These are phyloP conservation scores for Petrocephalus microphthalmus DNA, from an alignment of 2,113 vertebrate genomes.

Conservation along the genomic window DNA sequence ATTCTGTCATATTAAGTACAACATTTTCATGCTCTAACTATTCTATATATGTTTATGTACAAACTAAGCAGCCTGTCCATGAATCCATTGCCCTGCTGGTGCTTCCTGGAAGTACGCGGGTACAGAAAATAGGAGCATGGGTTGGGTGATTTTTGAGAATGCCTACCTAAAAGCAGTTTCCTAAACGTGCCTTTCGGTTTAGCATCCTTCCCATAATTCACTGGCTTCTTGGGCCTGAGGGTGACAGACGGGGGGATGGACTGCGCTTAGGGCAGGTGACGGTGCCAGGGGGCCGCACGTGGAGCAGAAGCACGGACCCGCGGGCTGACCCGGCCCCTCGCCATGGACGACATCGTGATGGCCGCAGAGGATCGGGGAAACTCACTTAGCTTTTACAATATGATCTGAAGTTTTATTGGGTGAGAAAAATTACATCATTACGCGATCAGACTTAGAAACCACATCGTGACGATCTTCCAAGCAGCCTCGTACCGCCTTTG, in stretches of 20 bases:
- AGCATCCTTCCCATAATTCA: neutral
- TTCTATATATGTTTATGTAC: neutral
- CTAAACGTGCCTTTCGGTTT: neutral
- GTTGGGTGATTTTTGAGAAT: neutral
- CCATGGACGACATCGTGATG: neutral
- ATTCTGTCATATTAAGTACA: neutral
- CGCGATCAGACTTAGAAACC: conserved; percentile 61
- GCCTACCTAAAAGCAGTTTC: neutral
- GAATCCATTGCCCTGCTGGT: neutral
- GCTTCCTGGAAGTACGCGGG: neutral
- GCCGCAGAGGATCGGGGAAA: neutral
- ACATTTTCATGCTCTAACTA: neutral
- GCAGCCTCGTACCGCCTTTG: conserved; percentile 43
- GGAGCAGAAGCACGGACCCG: neutral
- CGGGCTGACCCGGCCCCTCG: neutral
- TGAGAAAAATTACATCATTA: conserved; percentile 64
- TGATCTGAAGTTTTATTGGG: conserved; percentile 53
- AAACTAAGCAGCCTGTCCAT: neutral
- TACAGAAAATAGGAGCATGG: neutral
- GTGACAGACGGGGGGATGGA: neutral
- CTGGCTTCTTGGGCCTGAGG: neutral
- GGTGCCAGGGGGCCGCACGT: neutral
- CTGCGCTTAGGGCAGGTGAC: neutral
- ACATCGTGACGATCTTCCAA: conserved; percentile 47
- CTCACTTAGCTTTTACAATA: neutral